Evolutionary conservation across 1,140 invertebrate species (phyloP).

Genomic region (Ips nitidus): DNA sequence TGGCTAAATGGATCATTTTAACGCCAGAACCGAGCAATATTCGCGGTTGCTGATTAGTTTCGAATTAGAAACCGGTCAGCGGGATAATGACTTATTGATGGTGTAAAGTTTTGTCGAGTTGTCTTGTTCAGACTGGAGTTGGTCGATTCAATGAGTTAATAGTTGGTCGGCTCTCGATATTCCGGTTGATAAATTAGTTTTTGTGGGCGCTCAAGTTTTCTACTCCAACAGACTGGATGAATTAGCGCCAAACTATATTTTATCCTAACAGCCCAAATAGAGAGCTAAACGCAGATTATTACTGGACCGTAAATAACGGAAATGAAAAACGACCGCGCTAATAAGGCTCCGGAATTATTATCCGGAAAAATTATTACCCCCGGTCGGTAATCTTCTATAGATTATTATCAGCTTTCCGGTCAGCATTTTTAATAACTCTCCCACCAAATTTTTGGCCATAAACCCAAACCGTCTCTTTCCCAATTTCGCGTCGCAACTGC

Average conservation of each 20-base stretch:
- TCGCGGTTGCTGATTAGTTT: constrained; percentile 16
- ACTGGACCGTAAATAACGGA: constrained; percentile 7
- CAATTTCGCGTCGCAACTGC: background rate
- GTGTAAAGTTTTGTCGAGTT: background rate
- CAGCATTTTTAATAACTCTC: constrained; percentile 4
- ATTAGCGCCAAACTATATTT: too few species aligned
- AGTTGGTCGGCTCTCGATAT: too few species aligned
- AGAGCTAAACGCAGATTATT: constrained; percentile 8
- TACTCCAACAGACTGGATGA: too few species aligned
- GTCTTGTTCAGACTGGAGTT: background rate
- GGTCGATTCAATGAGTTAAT: too few species aligned
- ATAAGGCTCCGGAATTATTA: constrained; percentile 11
- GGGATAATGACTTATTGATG: constrained; percentile 23
- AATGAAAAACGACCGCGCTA: constrained; percentile 9
- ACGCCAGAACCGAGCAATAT: constrained; percentile 9
- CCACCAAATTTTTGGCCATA: background rate
- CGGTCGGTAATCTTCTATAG: constrained; percentile 11
- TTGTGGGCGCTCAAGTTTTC: too few species aligned
- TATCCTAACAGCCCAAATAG: constrained; percentile 15
- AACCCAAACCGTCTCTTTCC: background rate
- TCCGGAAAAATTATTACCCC: constrained; percentile 13
- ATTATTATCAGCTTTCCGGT: constrained; percentile 9
- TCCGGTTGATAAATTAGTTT: too few species aligned
- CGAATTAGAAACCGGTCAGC: constrained; percentile 14
- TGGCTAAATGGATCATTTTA: constrained; percentile 22